These are phyloP conservation scores for Rhynchonycteris naso DNA, from an alignment of 2,797 vertebrate species.

Conservation along the genomic window DNA sequence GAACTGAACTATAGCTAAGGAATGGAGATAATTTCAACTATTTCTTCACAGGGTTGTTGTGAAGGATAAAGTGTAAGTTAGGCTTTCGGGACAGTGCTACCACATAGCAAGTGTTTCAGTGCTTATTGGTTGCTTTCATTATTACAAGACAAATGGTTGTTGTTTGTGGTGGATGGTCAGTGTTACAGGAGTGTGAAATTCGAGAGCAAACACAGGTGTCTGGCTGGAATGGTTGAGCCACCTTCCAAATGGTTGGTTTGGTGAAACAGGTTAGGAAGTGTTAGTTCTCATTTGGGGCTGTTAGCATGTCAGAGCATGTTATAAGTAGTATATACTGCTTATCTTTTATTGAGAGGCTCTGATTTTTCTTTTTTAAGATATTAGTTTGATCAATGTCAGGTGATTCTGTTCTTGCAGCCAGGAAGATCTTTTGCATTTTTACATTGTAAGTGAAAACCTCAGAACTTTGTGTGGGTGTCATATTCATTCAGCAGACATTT, in stretches of 20 bases:
- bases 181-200: background rate
- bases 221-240: background rate
- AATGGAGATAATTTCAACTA: background rate
- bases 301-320: background rate
- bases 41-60: background rate
- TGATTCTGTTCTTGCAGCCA: slow-evolving; percentile 5
- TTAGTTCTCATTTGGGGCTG: background rate
- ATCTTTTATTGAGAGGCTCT: background rate
- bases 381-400: slow-evolving; percentile 2
- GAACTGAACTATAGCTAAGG: background rate
- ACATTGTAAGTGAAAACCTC: background rate
- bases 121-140: background rate
- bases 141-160: background rate
- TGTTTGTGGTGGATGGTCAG: background rate
- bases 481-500: background rate
- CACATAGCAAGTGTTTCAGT: background rate
- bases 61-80: background rate
- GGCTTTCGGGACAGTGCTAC: background rate
- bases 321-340: background rate
- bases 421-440: slow-evolving; percentile 25
- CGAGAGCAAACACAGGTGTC: background rate
- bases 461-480: background rate
- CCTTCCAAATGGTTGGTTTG: background rate
- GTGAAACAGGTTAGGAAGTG: background rate
- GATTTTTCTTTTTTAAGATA: background rate